Evolutionary conservation across 2,113 vertebrate species (phyloP).

Genomic region (Cervus canadensis): DNA sequence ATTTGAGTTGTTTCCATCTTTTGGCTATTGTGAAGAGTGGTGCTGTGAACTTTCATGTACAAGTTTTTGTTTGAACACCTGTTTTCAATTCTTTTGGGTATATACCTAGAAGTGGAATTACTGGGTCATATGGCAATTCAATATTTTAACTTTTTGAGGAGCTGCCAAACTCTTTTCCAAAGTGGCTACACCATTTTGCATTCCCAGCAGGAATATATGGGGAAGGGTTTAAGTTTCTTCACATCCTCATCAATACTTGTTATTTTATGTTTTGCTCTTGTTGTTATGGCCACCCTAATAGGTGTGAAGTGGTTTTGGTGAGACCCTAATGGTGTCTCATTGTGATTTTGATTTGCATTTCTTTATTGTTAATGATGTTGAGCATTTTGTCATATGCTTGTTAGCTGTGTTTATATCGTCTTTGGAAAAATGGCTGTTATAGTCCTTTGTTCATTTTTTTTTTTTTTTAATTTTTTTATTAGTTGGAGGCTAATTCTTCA

Average conservation of each 20-base stretch:
- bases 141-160: constrained; percentile 38
- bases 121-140: constrained; percentile 39
- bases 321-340: neutral
- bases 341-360: neutral
- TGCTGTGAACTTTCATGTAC: neutral
- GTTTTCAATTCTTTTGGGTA: constrained; percentile 58
- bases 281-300: neutral
- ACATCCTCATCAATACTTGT: neutral
- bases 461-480: too few relatives aligned
- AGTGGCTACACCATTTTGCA: neutral
- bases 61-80: constrained; percentile 54
- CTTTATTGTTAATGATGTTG: neutral
- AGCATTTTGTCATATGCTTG: neutral
- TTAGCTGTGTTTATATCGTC: neutral
- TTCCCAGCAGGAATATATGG: neutral
- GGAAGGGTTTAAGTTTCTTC: neutral
- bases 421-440: neutral
- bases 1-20: constrained; percentile 57
- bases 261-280: neutral
- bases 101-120: constrained; percentile 48
- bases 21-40: constrained; percentile 24
- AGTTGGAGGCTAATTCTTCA: too few relatives aligned
- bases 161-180: constrained; percentile 44
- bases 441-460: neutral
- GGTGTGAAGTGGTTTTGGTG: neutral